Evolutionary conservation across 2,888 invertebrate genomes (phyloP), one percentile per base, ranked within the genome.

Genomic region (Trachelus stipa): DNA sequence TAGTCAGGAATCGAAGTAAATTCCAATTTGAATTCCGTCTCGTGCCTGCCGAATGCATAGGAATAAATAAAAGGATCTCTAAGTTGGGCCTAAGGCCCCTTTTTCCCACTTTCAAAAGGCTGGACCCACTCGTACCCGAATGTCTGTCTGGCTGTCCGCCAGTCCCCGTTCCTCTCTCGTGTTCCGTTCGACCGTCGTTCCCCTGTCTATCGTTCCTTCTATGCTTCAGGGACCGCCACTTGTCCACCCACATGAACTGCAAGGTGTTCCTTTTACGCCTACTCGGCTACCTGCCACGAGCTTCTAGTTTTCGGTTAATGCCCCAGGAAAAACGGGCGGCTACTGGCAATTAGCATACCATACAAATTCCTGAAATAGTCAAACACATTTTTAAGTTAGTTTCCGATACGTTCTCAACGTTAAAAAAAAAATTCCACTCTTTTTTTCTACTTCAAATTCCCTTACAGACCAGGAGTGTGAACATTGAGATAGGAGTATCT

Each of bases 171-270:
- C 23, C 40, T 56, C 40, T 56, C 40, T 56, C 23, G 23, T 23
- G 23, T 56, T 56, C 23, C 56, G 56, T 56, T 56, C 56, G 56
- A 23, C 15, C 56, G 74, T 74, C 56, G 74, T 74, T 56, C 74
- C 37, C 35, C 15, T n/a, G 74, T 35, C 35, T 74, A 35, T 74
- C 35, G 30, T n/a, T 40, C 56, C 2, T 56, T 9, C 56, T 56
- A 56, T 23, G 71, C 33, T 12, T 4, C 31, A 31, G 33, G 71
- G 4, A 15, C 77, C 76, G 81, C 78, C 84, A 82, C 85, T 85
- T 84, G 85, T 85, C 85, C 85, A 80, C 85, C 85, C 83, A 80
- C 84, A 77, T 77, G 74, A 69, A 77, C 76, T 77, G 82, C 81
- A 85, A 85, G 85, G 85, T 85, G 84, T 78, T 79, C 71, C 75